Percentiles rank a stretch among this genome's conserved stretches.
Conservation (phyloP, 2,113 vertebrate species). For the Rhinogobius similis region DNA sequence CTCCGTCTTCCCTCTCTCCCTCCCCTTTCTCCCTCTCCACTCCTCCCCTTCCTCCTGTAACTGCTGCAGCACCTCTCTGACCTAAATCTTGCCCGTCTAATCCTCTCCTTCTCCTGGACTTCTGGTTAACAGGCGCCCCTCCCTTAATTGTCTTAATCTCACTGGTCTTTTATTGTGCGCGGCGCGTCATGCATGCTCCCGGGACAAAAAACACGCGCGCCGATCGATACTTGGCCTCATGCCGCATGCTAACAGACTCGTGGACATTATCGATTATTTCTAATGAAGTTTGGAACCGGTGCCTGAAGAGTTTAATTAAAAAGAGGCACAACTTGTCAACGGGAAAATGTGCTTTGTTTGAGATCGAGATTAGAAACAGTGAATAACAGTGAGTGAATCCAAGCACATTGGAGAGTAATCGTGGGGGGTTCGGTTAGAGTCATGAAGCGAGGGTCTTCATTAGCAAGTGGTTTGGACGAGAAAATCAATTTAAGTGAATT, state of each 20-base stretch:
- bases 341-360: slow-evolving; percentile 1
- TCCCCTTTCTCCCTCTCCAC: not conserved
- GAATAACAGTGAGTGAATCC: not conserved
- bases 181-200: slow-evolving; percentile 10
- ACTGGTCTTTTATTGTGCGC: slow-evolving; percentile 67
- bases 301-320: slow-evolving; percentile 36
- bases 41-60: slow-evolving; percentile 28
- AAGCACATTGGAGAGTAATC: not conserved
- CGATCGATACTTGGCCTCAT: slow-evolving; percentile 60
- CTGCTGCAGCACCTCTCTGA: slow-evolving; percentile 68
- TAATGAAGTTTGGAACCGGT: slow-evolving; percentile 5
- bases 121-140: slow-evolving; percentile 70
- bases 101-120: slow-evolving; percentile 66
- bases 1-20: not conserved
- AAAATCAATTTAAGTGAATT: not conserved
- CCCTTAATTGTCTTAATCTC: slow-evolving; percentile 78
- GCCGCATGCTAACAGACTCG: slow-evolving; percentile 6
- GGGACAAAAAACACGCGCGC: slow-evolving; percentile 55
- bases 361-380: slow-evolving; percentile 2
- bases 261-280: slow-evolving; percentile 25
- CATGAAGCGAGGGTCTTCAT: not conserved
- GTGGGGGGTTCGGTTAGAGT: not conserved
- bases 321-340: not conserved
- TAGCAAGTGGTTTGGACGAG: not conserved
- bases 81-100: slow-evolving; percentile 79